Base-by-base conservation (phyloP, 1,140 invertebrate genomes). In the Cyclargus thomasi region DNA sequence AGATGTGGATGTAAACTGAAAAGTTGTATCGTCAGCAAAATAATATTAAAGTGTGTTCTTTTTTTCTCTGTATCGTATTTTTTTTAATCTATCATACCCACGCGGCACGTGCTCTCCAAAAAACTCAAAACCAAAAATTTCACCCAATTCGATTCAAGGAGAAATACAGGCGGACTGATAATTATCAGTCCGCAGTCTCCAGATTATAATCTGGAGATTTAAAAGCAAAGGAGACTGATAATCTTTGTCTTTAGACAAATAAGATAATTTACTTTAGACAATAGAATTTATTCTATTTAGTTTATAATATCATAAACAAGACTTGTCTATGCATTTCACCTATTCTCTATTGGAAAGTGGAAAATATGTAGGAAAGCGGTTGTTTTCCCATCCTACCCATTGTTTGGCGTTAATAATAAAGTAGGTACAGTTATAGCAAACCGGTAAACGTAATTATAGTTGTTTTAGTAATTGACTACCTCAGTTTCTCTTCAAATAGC, bases 1-100 rank as follows among this genome's bases (percentile, higher is more conserved):
- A 87, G 85, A 89, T 87, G 84, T 83, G 75, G 74, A 79, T 76
- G 78, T 85, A 84, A 85, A 87, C 82, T 78, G 74, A 85, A 86
- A 86, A 86, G 53, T 18, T 63, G 83, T 85, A 88, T 71, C 14
- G 82, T 76, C 68, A 62, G 73, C 73, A 81, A 64, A 78, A 70
- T 71, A 75, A 70, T 39, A 17, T 39, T 16, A 29, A 29, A 29
- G n/a, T n/a, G n/a, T n/a, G n/a, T n/a, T n/a, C n/a, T n/a, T n/a
- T n/a, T n/a, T n/a, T n/a, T n/a, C n/a, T n/a, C n/a, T n/a, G n/a
- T n/a, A n/a, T n/a, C n/a, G n/a, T n/a, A n/a, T n/a, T n/a, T n/a
- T n/a, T n/a, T n/a, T n/a, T n/a, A n/a, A n/a, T n/a, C n/a, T n/a
- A n/a, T n/a, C n/a, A n/a, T n/a, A n/a, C n/a, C n/a, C n/a, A n/a